phyloP scores from a whole-genome alignment of 2,113 vertebrate species.

The Labeo catla region DNA sequence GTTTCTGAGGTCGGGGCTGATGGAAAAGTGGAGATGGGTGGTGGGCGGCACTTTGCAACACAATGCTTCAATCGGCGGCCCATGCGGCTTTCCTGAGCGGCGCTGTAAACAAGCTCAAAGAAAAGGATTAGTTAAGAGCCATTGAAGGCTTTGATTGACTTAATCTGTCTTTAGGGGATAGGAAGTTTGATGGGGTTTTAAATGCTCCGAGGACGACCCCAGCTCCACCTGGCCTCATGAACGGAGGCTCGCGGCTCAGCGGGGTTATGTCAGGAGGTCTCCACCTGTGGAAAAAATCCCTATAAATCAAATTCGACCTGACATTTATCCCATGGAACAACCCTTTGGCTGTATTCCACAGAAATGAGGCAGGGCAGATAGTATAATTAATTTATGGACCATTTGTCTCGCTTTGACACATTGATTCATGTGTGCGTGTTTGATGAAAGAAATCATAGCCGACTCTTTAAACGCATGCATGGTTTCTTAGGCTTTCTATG shows the following conservation, averaged over 20 bases:
- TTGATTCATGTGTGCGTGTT: background rate
- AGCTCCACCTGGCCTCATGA: constrained; percentile 36
- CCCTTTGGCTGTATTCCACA: constrained; percentile 6
- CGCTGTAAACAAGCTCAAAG: constrained; percentile 63
- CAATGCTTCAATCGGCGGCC: constrained; percentile 61
- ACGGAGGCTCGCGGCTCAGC: background rate
- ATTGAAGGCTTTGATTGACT: constrained; percentile 68
- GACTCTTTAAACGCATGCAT: background rate
- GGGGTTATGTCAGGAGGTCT: constrained; percentile 35
- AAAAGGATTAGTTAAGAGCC: constrained; percentile 63
- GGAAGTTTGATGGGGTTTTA: constrained; percentile 60
- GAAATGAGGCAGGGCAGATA: constrained; percentile 16
- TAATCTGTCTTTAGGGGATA: constrained; percentile 64
- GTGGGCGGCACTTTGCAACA: constrained; percentile 59
- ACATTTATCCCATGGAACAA: constrained; percentile 7
- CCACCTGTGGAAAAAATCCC: constrained; percentile 32
- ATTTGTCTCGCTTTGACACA: background rate
- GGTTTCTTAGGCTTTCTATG: background rate
- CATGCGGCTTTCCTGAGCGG: constrained; percentile 55
- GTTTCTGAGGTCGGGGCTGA: constrained; percentile 52
- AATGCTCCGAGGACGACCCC: constrained; percentile 49
- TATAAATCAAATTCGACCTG: constrained; percentile 24
- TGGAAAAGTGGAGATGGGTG: constrained; percentile 51
- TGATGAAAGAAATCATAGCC: constrained; percentile 21
- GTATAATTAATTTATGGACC: constrained; percentile 30